Base-by-base conservation (phyloP, 1,140 invertebrate genomes). In the Trypoxylus dichotomus region DNA sequence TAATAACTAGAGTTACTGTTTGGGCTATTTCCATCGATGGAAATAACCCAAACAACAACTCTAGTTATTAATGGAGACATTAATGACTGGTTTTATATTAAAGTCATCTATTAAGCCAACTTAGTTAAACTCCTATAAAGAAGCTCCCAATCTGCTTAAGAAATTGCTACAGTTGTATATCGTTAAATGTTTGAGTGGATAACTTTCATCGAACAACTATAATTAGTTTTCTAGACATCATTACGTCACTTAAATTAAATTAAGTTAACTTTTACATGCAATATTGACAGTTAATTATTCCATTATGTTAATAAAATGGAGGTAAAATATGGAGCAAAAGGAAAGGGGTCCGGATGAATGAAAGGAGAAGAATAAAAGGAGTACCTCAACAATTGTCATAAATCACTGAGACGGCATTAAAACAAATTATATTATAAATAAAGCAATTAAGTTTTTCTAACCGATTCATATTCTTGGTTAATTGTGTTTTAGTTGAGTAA, bases 361-460 rank as follows among this genome's bases (percentile, higher is more conserved):
- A 24, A 68, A 29, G 13, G 60, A 68, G 24, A 21, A 68, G 15
- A 25, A 68, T 68, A 68, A 68, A 68, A 68, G 60, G 27, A 68
- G 24, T 29, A 25, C 27, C 27, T 68, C 60, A 15, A 19, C 72
- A 29, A 74, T 37, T 43, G 72, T 74, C 72, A 74, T 74, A 74
- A 74, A 74, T 74, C 72, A 74, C 72, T 68, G 41, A 74, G 41
- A 74, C 72, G 72, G 72, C 41, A 74, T 74, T 74, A 74, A 74
- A 74, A 74, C 72, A 74, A 74, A 74, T 74, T 74, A 74, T 74
- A 74, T 74, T 74, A 74, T 74, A 74, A 74, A 74, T 74, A 74
- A 74, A 74, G 72, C 72, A 74, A 74, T 74, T 74, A 74, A 74
- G 32, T 74, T 74, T 74, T 74, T 74, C 72, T 74, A 74, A 42